These are phyloP conservation scores for Drosophila funebris DNA, from an alignment of 1,140 invertebrate genomes.

Conservation along the genomic window DNA sequence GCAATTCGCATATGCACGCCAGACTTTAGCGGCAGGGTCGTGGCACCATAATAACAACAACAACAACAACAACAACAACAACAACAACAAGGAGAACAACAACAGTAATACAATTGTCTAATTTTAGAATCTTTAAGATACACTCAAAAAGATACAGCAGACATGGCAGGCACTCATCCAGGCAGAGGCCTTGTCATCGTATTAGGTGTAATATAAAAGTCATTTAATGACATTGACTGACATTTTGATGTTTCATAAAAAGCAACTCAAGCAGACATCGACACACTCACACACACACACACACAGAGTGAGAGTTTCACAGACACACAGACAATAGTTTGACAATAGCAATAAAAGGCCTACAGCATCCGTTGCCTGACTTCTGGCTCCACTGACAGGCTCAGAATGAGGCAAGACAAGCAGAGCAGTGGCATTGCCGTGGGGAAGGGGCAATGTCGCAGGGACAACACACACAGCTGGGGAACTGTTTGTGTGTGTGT, in stretches of 20 bases:
- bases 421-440: too few relatives aligned
- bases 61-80: constrained; percentile 18
- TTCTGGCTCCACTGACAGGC: constrained; percentile 12
- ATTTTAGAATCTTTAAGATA: constrained; percentile 83
- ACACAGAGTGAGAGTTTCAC: background rate
- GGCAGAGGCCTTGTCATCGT: constrained; percentile 75
- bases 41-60: constrained; percentile 37
- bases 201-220: constrained; percentile 83
- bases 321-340: constrained; percentile 69
- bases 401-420: background rate
- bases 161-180: constrained; percentile 24
- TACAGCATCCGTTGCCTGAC: constrained; percentile 51
- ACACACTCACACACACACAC: constrained; percentile 33
- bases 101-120: constrained; percentile 67
- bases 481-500: constrained; percentile 5
- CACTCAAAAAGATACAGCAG: constrained; percentile 74
- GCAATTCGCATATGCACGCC: constrained; percentile 75
- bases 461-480: constrained; percentile 20
- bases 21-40: constrained; percentile 34
- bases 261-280: constrained; percentile 74
- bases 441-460: background rate
- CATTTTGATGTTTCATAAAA: constrained; percentile 83
- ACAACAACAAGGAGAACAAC: constrained; percentile 11
- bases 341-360: constrained; percentile 82
- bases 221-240: constrained; percentile 82